phyloP scores from a whole-genome alignment of 2,113 vertebrate genomes.

The Clarias batrachus region DNA sequence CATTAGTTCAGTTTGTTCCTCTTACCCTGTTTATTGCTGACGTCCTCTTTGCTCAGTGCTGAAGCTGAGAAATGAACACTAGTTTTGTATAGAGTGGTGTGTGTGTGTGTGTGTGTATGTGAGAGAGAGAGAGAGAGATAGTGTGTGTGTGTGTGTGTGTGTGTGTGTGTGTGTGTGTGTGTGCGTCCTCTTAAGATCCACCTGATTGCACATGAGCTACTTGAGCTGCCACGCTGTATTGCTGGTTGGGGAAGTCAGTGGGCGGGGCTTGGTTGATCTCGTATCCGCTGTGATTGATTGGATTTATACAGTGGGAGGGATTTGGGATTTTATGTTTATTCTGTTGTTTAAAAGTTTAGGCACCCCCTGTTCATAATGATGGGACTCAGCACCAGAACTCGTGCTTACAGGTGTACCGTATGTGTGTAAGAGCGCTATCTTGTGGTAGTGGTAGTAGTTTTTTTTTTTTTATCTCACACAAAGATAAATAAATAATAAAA shows the following conservation, averaged over 20 bases:
- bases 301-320: background rate
- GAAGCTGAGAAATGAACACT: background rate
- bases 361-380: background rate
- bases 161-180: constrained; percentile 12
- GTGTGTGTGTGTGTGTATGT: background rate
- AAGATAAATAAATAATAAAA: background rate
- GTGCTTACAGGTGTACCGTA: background rate
- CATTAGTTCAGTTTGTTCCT: background rate
- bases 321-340: background rate
- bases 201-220: constrained; percentile 10
- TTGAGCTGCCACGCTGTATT: background rate
- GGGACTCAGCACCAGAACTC: background rate
- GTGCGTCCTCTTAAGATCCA: background rate
- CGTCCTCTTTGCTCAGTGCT: background rate
- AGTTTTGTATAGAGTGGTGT: background rate
- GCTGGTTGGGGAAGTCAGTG: background rate
- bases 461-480: background rate
- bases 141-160: constrained; percentile 8
- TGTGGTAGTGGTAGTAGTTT: too few species aligned
- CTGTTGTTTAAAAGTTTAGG: background rate
- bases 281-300: background rate
- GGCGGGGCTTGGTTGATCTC: background rate
- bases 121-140: background rate
- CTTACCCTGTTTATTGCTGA: background rate
- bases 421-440: background rate